These are phyloP conservation scores for Oplegnathus fasciatus DNA, from an alignment of 2,113 vertebrate genomes.

Conservation along the genomic window DNA sequence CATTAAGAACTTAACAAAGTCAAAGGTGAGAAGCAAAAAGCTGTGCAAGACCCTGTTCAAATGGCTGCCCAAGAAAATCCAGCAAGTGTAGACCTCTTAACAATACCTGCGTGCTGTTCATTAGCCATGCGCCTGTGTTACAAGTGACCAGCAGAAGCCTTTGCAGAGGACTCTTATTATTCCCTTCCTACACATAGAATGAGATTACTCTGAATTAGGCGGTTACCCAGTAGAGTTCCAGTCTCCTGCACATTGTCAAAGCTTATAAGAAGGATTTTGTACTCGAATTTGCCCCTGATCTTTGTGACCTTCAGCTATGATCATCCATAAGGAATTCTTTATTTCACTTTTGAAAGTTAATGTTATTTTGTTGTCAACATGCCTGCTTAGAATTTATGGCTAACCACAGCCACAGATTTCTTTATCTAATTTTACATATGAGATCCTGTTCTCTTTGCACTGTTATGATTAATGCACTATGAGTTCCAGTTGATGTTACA, in stretches of 20 bases:
- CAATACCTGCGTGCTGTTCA: constrained; percentile 22
- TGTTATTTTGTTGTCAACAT: constrained; percentile 41
- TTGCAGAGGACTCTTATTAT: constrained; percentile 36
- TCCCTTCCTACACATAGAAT: constrained; percentile 22
- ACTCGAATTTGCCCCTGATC: constrained; percentile 14
- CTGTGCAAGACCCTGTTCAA: constrained; percentile 81
- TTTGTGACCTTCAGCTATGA: constrained; percentile 34
- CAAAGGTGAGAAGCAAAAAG: constrained; percentile 83
- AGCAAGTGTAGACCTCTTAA: constrained; percentile 63
- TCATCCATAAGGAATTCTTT: not conserved
- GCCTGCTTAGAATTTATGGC: constrained; percentile 35
- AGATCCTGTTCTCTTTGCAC: constrained; percentile 24
- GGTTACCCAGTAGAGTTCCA: constrained; percentile 34
- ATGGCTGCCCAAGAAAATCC: constrained; percentile 81
- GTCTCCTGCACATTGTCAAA: constrained; percentile 54
- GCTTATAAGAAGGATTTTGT: constrained; percentile 51
- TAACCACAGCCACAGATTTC: constrained; percentile 2
- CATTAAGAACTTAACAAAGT: constrained; percentile 74
- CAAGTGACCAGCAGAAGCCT: constrained; percentile 54
- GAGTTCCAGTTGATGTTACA: constrained; percentile 33
- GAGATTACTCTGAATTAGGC: constrained; percentile 35
- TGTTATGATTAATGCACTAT: constrained; percentile 38
- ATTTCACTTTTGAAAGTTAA: constrained; percentile 28
- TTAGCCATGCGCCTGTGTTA: constrained; percentile 36
- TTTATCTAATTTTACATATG: constrained; percentile 37